Percentiles rank a stretch among this genome's conserved stretches.
These are phyloP conservation scores for Cheiracanthium punctorium DNA, from an alignment of 2,888 invertebrate genomes.

Conservation along the genomic window DNA sequence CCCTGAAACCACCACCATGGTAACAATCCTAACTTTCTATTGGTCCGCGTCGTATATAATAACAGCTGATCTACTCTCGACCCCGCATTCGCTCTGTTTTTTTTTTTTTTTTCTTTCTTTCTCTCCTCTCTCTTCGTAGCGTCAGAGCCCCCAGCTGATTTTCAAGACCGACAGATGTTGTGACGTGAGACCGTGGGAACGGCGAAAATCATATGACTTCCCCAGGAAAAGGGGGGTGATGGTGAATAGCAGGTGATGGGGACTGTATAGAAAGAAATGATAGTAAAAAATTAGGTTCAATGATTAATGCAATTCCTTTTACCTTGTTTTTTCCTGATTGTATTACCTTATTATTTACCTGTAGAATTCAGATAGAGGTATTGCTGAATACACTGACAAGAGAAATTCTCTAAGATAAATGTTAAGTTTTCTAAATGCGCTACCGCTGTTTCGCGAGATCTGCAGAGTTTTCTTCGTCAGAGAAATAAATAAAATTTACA, in stretches of 20 bases:
- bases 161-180: slow-evolving; percentile 38
- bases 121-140: not conserved
- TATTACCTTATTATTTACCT: no score
- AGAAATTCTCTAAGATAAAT: no score
- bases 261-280: slow-evolving; percentile 3
- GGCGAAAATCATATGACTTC: slow-evolving; percentile 32
- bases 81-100: slow-evolving; percentile 26
- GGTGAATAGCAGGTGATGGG: slow-evolving; percentile 36
- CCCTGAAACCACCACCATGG: not conserved
- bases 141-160: slow-evolving; percentile 50
- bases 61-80: slow-evolving; percentile 28
- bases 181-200: slow-evolving; percentile 47
- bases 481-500: no score
- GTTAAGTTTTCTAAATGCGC: no score
- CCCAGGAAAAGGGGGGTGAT: slow-evolving; percentile 31
- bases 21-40: not conserved
- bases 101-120: slow-evolving; percentile 14
- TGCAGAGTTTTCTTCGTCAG: no score
- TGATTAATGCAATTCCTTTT: no score
- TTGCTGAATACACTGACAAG: no score
- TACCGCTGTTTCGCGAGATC: no score
- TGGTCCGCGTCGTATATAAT: not conserved
- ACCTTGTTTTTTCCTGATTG: no score
- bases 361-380: no score
- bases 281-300: no score